Evolutionary conservation across 2,797 vertebrate species (phyloP).

Genomic region (Bradypodion ventrale): DNA sequence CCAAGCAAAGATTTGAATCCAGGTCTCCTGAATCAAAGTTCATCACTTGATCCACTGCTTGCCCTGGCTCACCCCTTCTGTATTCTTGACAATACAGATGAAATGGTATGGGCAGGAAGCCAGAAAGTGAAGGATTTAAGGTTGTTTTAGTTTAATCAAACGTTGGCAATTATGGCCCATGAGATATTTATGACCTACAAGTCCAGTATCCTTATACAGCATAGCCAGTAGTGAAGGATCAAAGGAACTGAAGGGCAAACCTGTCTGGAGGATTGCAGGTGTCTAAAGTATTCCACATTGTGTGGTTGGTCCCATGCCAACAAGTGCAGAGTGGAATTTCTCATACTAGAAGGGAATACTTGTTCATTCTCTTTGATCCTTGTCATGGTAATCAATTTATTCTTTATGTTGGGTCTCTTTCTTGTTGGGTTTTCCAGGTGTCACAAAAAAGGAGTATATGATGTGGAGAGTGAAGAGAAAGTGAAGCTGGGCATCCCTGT

Average conservation of each 20-base stretch:
- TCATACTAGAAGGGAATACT: neutral
- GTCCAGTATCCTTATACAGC: too few species aligned
- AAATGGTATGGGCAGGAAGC: neutral
- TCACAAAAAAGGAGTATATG: conserved; percentile 93
- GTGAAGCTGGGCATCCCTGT: conserved; percentile 89
- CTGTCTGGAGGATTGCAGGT: neutral
- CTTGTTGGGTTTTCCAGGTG: conserved; percentile 79
- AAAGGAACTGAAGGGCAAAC: neutral
- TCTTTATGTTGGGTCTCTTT: conserved; percentile 41
- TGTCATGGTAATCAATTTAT: neutral
- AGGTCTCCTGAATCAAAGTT: too few species aligned
- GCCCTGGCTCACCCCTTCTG: neutral
- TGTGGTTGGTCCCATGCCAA: neutral
- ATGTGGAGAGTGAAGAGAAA: conserved; percentile 97
- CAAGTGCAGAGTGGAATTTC: neutral
- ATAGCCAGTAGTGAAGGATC: too few species aligned
- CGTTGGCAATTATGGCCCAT: too few species aligned
- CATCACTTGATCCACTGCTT: too few species aligned
- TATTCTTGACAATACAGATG: neutral
- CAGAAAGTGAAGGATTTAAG: too few species aligned
- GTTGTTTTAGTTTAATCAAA: too few species aligned
- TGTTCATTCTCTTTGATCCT: neutral
- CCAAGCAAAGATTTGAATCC: too few species aligned
- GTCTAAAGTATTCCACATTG: neutral
- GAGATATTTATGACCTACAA: too few species aligned